Evolutionary conservation across 2,797 vertebrate genomes (phyloP).

Genomic region (Antrozous pallidus): DNA sequence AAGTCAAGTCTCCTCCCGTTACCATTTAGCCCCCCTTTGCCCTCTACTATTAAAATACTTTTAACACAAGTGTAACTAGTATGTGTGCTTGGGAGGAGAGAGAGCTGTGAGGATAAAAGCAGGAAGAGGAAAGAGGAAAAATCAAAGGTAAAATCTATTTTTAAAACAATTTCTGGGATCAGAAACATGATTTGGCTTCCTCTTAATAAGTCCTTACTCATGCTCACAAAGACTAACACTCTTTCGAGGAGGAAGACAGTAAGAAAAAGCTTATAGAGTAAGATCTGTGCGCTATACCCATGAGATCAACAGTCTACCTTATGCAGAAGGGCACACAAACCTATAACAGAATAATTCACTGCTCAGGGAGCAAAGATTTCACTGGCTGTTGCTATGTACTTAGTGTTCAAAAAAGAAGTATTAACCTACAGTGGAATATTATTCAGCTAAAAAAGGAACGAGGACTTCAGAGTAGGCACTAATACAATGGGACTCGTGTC

Average conservation of each 20-base stretch:
- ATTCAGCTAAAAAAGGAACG: not conserved
- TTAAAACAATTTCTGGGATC: not conserved
- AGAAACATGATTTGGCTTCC: not conserved
- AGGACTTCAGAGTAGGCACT: not conserved
- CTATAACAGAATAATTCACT: not conserved
- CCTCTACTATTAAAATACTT: not conserved
- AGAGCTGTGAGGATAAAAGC: not conserved
- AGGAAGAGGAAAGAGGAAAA: not conserved
- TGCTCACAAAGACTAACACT: not conserved
- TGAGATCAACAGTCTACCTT: not conserved
- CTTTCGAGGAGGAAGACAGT: not conserved
- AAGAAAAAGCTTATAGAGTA: not conserved
- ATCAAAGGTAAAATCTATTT: slow-evolving; percentile 10
- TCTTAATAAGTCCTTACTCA: not conserved
- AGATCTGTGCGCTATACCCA: not conserved
- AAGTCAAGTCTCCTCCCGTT: not conserved
- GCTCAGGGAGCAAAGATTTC: not conserved
- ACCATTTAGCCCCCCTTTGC: not conserved
- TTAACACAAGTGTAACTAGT: not conserved
- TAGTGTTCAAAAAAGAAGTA: not conserved
- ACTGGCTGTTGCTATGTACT: not conserved
- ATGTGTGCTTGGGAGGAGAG: not conserved
- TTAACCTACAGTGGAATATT: not conserved
- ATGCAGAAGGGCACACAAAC: accelerated
- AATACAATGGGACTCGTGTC: not conserved